A percentile compares a stretch with the other conserved stretches of the same genome.
Conservation (phyloP, 2,113 vertebrate genomes). For the Campylomormyrus tamandua region DNA sequence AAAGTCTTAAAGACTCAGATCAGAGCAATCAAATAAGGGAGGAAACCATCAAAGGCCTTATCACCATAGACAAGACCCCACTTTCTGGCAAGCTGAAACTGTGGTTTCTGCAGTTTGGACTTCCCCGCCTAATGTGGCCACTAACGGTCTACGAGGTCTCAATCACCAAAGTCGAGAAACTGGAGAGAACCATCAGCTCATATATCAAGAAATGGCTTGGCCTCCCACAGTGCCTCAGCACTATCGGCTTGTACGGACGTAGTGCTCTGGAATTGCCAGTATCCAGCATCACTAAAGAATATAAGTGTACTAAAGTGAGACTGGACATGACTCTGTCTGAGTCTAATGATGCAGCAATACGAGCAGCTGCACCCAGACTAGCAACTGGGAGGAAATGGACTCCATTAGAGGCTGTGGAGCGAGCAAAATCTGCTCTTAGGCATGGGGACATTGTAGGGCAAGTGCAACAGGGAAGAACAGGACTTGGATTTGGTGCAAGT, state of each 20-base stretch:
- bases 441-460: not conserved
- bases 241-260: not conserved
- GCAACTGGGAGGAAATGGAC: not conserved
- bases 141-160: too few species aligned
- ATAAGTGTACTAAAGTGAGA: slow-evolving; percentile 10
- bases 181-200: not conserved
- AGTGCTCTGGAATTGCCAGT: not conserved
- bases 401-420: not conserved
- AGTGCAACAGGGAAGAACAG: too few species aligned
- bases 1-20: too few species aligned
- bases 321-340: not conserved
- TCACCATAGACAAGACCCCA: too few species aligned
- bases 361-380: not conserved
- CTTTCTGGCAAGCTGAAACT: too few species aligned
- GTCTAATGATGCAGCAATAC: not conserved
- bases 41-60: too few species aligned
- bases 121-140: too few species aligned
- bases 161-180: too few species aligned
- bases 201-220: not conserved
- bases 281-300: not conserved
- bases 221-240: not conserved
- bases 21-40: too few species aligned
- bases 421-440: not conserved
- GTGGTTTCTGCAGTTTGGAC: too few species aligned
- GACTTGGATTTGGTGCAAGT: too few species aligned